These are phyloP conservation scores for Momotus momota DNA, from an alignment of 2,797 vertebrate species.

Conservation along the genomic window DNA sequence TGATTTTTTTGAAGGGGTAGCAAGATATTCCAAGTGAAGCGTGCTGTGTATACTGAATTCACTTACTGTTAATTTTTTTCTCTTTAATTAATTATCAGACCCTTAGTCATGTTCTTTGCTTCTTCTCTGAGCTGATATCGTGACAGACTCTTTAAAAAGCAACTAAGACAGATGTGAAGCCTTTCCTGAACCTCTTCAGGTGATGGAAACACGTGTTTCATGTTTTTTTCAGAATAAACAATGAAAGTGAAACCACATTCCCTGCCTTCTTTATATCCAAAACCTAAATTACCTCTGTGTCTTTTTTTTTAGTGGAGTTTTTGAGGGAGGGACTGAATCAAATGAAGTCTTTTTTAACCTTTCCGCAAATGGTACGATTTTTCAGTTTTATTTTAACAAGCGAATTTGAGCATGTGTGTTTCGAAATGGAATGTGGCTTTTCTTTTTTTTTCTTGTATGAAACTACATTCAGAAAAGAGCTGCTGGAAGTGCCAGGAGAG, in stretches of 20 bases:
- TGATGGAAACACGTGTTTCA: not conserved
- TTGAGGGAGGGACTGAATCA: not conserved
- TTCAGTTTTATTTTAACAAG: not conserved
- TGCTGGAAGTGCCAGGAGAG: not conserved
- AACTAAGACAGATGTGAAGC: not conserved
- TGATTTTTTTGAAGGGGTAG: not conserved
- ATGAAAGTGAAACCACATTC: not conserved
- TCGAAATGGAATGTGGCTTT: not conserved
- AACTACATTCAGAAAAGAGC: not conserved
- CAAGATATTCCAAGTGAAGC: not conserved
- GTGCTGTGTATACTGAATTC: not conserved
- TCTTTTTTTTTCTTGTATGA: not conserved
- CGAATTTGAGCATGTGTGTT: not conserved
- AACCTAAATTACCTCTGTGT: not conserved
- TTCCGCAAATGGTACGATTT: not conserved
- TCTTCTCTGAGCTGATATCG: not conserved
- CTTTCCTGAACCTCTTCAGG: not conserved
- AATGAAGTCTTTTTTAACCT: not conserved
- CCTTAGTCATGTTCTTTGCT: not conserved
- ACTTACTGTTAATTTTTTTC: not conserved
- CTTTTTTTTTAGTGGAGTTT: not conserved
- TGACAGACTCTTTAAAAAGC: not conserved
- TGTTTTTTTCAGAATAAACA: not conserved
- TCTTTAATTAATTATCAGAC: not conserved
- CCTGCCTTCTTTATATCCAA: not conserved